phyloP scores from a whole-genome alignment of 2,888 invertebrate genomes.

The Synanthedon formicaeformis region DNA sequence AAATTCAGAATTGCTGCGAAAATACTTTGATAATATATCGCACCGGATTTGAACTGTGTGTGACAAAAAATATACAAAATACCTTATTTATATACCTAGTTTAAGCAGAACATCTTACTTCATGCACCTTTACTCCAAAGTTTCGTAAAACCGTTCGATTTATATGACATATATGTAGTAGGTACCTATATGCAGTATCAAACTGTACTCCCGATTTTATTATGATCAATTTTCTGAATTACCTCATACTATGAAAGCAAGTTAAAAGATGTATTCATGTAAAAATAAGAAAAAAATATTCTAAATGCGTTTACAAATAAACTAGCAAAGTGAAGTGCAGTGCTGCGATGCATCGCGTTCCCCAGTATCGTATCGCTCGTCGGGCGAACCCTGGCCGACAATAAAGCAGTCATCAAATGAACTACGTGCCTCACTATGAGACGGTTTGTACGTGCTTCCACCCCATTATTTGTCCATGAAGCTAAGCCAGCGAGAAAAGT shows the following conservation, averaged over 20 bases:
- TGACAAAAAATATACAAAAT: neutral
- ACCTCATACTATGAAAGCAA: too few relatives aligned
- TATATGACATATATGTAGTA: too few relatives aligned
- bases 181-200: too few relatives aligned
- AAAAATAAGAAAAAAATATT: neutral
- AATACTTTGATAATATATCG: neutral
- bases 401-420: conserved; percentile 54
- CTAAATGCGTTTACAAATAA: neutral
- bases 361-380: neutral
- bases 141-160: too few relatives aligned
- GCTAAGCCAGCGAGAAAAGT: conserved; percentile 21
- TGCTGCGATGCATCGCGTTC: conserved; percentile 22
- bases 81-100: neutral
- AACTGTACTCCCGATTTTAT: too few relatives aligned
- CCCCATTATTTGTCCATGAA: conserved; percentile 28
- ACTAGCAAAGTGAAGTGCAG: conserved; percentile 23
- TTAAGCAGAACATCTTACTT: too few relatives aligned
- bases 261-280: too few relatives aligned
- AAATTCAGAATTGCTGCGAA: neutral
- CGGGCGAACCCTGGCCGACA: conserved; percentile 23
- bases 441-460: conserved; percentile 40
- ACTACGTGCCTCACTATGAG: conserved; percentile 44
- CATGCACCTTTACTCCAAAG: too few relatives aligned
- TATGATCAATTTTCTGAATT: too few relatives aligned
- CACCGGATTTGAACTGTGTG: too few relatives aligned